Evolutionary conservation across 2,888 invertebrate species (phyloP).

Genomic region (Chydorus sphaericus): DNA sequence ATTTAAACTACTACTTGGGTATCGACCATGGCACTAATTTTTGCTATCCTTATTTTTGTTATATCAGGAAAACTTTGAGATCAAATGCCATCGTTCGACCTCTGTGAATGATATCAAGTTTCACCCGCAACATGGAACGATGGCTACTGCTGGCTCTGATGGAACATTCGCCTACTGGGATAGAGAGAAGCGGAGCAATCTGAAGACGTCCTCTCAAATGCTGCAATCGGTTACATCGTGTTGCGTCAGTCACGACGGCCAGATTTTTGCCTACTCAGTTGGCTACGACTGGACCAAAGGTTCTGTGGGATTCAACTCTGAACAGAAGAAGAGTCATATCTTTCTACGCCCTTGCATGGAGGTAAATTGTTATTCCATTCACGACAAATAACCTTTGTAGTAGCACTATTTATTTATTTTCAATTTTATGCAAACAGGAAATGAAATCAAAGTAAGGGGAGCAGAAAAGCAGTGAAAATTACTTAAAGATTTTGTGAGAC

Average conservation of each 20-base stretch:
- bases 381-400: no score
- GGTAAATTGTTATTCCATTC: no score
- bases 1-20: no score
- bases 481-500: no score
- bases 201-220: conserved; percentile 89
- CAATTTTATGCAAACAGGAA: no score
- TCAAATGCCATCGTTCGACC: conserved; percentile 85
- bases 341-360: conserved; percentile 84
- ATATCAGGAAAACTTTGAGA: conserved; percentile 98
- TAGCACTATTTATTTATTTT: no score
- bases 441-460: no score
- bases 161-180: conserved; percentile 98
- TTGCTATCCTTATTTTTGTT: no score
- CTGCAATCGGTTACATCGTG: conserved; percentile 86
- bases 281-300: conserved; percentile 99
- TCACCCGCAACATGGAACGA: conserved; percentile 90
- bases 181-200: conserved; percentile 93
- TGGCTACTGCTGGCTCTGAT: conserved; percentile 94
- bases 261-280: conserved; percentile 93
- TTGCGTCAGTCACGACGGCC: conserved; percentile 87
- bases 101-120: conserved; percentile 84
- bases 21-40: no score
- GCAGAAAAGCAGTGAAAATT: no score
- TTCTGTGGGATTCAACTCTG: conserved; percentile 97
- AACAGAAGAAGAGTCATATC: conserved; percentile 88